phyloP scores from a whole-genome alignment of 2,797 vertebrate species.

The Hyperoplus lanceolatus region DNA sequence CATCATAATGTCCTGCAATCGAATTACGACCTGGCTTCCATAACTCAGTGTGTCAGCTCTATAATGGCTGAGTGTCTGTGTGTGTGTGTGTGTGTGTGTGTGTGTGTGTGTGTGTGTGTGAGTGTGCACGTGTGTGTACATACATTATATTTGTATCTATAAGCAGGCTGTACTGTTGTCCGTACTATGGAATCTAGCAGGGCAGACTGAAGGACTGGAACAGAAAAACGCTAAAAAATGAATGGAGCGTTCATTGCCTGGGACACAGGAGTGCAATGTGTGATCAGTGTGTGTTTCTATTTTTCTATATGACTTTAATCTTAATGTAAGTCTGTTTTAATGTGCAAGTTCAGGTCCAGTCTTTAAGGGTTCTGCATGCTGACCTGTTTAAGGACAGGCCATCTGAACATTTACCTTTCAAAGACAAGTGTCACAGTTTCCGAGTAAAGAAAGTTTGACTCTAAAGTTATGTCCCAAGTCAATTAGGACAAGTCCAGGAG shows the following conservation, averaged over 20 bases:
- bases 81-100: constrained; percentile 15
- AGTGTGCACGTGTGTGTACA: no score
- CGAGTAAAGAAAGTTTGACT: neutral
- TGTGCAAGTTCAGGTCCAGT: neutral
- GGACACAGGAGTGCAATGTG: neutral
- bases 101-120: constrained; percentile 2
- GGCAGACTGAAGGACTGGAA: constrained; percentile 3
- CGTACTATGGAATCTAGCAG: constrained; percentile 43
- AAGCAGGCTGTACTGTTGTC: constrained; percentile 1
- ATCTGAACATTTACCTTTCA: neutral
- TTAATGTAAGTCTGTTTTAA: neutral
- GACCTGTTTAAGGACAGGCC: neutral
- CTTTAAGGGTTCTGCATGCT: neutral
- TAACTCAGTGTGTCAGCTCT: constrained; percentile 66
- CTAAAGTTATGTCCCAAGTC: neutral
- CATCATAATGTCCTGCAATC: constrained; percentile 80
- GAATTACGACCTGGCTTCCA: constrained; percentile 69
- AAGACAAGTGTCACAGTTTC: neutral
- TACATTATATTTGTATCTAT: neutral
- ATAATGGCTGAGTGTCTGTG: constrained; percentile 14
- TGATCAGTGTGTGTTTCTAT: neutral
- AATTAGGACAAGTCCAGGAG: neutral
- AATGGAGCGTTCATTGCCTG: neutral
- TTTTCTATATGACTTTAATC: neutral
- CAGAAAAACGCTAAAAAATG: constrained; percentile 8